These are phyloP conservation scores for Tylochromis polylepis DNA, from an alignment of 2,113 vertebrate genomes.

Conservation along the genomic window DNA sequence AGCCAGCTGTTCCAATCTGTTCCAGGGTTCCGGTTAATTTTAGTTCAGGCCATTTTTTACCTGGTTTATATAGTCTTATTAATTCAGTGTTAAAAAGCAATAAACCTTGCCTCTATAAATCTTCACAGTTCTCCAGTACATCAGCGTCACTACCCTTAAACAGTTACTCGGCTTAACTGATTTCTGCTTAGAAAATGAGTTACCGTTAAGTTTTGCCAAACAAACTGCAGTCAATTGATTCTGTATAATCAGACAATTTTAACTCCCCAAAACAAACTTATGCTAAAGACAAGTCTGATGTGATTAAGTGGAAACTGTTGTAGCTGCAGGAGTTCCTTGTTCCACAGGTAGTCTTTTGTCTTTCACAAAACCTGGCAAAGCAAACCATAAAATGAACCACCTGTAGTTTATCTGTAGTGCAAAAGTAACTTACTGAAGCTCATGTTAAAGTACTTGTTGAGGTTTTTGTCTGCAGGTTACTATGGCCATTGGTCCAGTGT, in stretches of 20 bases:
- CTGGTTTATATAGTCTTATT: not conserved
- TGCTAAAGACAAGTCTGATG: not conserved
- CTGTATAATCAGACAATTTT: not conserved
- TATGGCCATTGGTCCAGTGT: conserved; percentile 51
- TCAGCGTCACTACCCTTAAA: not conserved
- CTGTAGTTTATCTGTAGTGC: conserved; percentile 6
- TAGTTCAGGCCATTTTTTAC: not conserved
- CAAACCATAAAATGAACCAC: conserved; percentile 14
- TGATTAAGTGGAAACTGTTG: not conserved
- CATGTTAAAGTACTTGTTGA: not conserved
- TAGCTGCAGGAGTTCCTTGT: not conserved
- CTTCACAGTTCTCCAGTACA: not conserved
- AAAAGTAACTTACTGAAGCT: not conserved
- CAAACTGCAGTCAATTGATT: not conserved
- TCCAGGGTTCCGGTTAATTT: not conserved
- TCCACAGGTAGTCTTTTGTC: not conserved
- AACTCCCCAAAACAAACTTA: not conserved
- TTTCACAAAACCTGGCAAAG: not conserved
- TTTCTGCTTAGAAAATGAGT: not conserved
- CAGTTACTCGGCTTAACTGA: not conserved
- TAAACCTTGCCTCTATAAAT: not conserved
- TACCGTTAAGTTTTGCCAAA: not conserved
- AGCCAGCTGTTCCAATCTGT: not conserved
- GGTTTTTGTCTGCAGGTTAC: conserved; percentile 4
- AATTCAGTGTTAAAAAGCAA: not conserved